phyloP scores from a whole-genome alignment of 2,113 vertebrate species.

The Opisthocomus hoazin region DNA sequence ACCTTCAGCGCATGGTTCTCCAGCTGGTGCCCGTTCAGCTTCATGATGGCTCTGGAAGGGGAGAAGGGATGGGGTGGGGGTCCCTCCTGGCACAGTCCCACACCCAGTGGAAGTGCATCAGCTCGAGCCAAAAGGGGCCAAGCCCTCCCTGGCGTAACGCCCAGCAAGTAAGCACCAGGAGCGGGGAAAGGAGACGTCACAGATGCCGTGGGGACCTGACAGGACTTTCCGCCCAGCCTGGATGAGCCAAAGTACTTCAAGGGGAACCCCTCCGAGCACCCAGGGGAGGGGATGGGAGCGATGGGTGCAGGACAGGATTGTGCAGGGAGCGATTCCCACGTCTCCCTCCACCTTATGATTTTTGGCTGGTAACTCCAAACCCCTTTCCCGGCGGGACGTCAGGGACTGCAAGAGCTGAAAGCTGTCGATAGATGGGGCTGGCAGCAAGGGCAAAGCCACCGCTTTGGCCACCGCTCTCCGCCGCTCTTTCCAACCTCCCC shows the following conservation, averaged over 20 bases:
- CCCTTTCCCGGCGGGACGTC: not conserved
- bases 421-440: constrained; percentile 38
- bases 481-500: not conserved
- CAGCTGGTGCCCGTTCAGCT: constrained; percentile 91
- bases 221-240: not conserved
- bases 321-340: rapidly evolving
- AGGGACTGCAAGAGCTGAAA: not conserved
- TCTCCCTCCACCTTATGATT: rapidly evolving
- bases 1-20: constrained; percentile 88
- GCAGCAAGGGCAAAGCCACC: not conserved
- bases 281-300: not conserved
- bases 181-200: rapidly evolving
- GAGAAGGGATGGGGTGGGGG: not conserved
- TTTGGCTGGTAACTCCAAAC: rapidly evolving
- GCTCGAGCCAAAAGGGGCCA: rapidly evolving
- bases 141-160: rapidly evolving
- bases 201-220: rapidly evolving
- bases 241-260: not conserved
- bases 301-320: not conserved
- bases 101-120: rapidly evolving
- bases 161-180: rapidly evolving
- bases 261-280: not conserved
- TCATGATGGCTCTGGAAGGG: constrained; percentile 85
- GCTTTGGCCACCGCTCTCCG: rapidly evolving
- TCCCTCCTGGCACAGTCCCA: no score